Evolutionary conservation across 2,797 vertebrate species (phyloP), one percentile per base, ranked within the genome.

Genomic region (Microctenopoma stevenorrisi): DNA sequence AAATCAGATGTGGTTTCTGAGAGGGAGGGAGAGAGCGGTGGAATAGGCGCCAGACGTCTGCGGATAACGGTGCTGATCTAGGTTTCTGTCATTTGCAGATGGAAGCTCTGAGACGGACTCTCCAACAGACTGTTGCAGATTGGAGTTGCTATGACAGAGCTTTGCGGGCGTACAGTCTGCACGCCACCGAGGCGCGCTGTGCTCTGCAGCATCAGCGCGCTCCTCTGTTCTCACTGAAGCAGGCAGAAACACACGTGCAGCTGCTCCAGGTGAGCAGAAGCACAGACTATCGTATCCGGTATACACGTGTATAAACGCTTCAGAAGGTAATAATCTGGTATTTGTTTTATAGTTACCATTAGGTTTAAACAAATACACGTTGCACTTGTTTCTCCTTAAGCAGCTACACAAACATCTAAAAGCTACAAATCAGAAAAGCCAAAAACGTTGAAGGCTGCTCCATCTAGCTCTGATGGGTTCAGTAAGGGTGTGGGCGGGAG

Each of bases 261-360:
- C 86, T 81, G 57, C 93, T 98, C 15, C 94, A 96, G 96, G 98
- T 98, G 91, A 88, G 77, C 5, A 7, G 7, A 55, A 43, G 7
- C 26, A 30, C 16, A 12, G 7, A 13, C 5, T 7, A 9, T 53
- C n/a, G 38, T 12, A 7, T 43, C 7, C 25, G 13, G 3, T 1
- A 26, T 7, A 30, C 35, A 25, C 15, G 3, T 13, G 7, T 38
- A 46, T 44, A 22, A 48, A 61, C 15, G 12, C 30, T 62, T 51
- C 48, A 69, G 15, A 62, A 40, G 38, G 10, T 2, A 63, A 52
- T 4, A 1, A 59, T 53, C 10, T 16, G 58, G 15, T 18, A n/a
- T 44, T 16, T 7, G 16, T 18, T 3, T 37, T 3, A 30, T 35
- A 15, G 49, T 37, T 6, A 44, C 11, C 14, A n/a, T 51, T 9